phyloP scores from a whole-genome alignment of 2,797 vertebrate species.

The Pteronotus mesoamericanus region DNA sequence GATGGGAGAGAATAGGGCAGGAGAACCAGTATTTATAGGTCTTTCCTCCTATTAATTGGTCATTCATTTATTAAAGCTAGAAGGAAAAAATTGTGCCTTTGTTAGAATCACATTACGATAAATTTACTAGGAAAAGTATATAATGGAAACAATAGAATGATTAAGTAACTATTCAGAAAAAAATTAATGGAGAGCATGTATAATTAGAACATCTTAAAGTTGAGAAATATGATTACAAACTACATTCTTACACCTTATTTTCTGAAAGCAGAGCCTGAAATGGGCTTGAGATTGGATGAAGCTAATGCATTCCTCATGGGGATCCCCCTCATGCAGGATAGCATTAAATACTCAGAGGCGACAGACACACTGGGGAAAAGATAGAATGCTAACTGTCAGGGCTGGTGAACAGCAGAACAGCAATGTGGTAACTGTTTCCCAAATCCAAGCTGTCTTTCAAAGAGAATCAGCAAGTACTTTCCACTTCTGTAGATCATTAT shows the following conservation, averaged over 20 bases:
- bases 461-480: not conserved
- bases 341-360: not conserved
- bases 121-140: not conserved
- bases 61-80: constrained; percentile 39
- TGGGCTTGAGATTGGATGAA: not conserved
- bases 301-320: not conserved
- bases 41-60: constrained; percentile 15
- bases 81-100: not conserved
- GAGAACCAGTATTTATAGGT: not conserved
- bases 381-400: not conserved
- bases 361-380: not conserved
- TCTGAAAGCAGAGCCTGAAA: constrained; percentile 19
- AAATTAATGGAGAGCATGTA: not conserved
- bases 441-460: not conserved
- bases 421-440: not conserved
- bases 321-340: not conserved
- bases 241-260: not conserved
- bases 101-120: constrained; percentile 54
- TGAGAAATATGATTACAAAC: not conserved
- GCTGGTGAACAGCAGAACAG: not conserved
- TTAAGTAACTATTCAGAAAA: not conserved
- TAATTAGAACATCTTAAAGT: not conserved
- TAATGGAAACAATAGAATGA: not conserved
- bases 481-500: not conserved
- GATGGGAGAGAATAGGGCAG: not conserved